Percentiles rank a stretch among this genome's conserved stretches.
phyloP scores from a whole-genome alignment of 2,113 vertebrate genomes.

The Corythoichthys haematopterus region DNA sequence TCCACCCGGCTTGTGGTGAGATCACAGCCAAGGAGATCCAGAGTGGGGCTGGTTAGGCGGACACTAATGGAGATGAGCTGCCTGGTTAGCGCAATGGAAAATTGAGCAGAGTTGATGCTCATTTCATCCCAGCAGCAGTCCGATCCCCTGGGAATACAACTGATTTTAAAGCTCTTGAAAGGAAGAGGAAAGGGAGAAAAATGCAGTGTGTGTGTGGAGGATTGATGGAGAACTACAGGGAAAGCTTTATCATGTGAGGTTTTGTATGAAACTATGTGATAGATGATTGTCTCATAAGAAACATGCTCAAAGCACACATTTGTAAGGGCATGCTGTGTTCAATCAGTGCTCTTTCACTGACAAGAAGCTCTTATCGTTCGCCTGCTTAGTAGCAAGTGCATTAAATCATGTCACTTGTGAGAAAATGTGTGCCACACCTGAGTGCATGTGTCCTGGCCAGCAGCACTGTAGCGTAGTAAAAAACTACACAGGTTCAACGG shows the following conservation, averaged over 20 bases:
- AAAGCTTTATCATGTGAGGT: conserved; percentile 33
- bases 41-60: conserved; percentile 59
- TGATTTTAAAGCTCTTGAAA: conserved; percentile 47
- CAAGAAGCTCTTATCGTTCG: conserved; percentile 43
- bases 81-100: conserved; percentile 67
- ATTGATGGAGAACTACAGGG: conserved; percentile 21
- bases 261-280: conserved; percentile 36
- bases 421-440: conserved; percentile 68
- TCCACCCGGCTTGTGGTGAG: conserved; percentile 57
- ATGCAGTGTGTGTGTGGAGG: conserved; percentile 16
- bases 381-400: conserved; percentile 54
- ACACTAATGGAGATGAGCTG: conserved; percentile 69
- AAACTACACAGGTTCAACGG: conserved; percentile 54
- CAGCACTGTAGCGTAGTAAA: conserved; percentile 54
- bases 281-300: conserved; percentile 42
- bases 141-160: conserved; percentile 30
- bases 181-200: conserved; percentile 10
- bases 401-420: conserved; percentile 63
- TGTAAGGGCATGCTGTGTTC: conserved; percentile 45
- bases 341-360: conserved; percentile 40
- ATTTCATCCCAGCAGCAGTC: conserved; percentile 60
- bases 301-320: conserved; percentile 44
- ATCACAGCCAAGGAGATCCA: conserved; percentile 63
- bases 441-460: conserved; percentile 53
- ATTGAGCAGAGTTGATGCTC: conserved; percentile 60